Evolutionary conservation across 30 jellyfish, hydroid and myxozoan genomes (phyloP), one percentile per base, ranked within the genome.

Genomic region (Haliclystus octoradiatus): DNA sequence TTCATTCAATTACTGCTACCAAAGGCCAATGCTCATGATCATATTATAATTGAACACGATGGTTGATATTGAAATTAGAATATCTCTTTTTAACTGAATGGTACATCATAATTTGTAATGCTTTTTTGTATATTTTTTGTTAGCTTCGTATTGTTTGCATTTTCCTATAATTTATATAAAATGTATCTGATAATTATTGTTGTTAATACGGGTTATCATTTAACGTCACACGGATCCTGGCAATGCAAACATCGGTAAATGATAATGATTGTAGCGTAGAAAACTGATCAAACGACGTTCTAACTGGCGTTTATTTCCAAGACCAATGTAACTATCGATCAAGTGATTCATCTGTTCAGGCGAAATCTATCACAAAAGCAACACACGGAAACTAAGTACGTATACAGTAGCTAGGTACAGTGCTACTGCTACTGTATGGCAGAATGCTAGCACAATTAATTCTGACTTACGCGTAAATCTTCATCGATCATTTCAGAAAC

Each of bases 181-280:
- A 19, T 40, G 19, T 5, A 40, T 5, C 57, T 40, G 57, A 40
- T 19, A 40, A 40, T 19, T 19, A 40, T 19, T 40, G 57, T 19
- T 40, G 9, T 40, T 19, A 9, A 40, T 40, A 40, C 19, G 19
- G 14, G 57, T 9, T 19, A 40, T 19, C 14, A 40, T 19, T 40
- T 9, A 5, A 5, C 57, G 30, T 74, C 66, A 85, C 1, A 88
- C 65, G 81, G 80, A 68, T 51, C 84, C 94, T 2, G 97, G 97
- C 52, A 63, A 72, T 26, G 97, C 94, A 68, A 52, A 88, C 97
- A 88, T 88, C 25, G 97, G 94, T 70, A 88, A 73, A 70, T 88
- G 97, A 46, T 88, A 88, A 31, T 80, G 50, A 63, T 88, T 88
- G 69, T 88, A 88, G 63, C 78, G 63, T 62, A 88, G 72, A 63